Percentiles rank a stretch among this genome's conserved stretches.
phyloP scores from a whole-genome alignment of 2,797 vertebrate species.

The Acanthis flammea region DNA sequence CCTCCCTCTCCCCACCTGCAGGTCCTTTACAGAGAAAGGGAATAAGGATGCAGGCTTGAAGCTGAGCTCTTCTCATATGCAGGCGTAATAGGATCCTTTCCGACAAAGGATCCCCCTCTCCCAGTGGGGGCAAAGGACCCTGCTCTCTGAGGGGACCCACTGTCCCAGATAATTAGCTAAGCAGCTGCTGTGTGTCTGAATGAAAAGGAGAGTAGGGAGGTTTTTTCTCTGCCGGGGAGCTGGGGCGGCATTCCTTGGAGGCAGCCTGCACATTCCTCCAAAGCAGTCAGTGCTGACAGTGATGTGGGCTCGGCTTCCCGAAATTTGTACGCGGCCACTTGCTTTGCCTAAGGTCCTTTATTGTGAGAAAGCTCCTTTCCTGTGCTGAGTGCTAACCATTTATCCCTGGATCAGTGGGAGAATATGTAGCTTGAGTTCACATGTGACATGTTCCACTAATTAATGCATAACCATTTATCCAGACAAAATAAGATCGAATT shows the following conservation, averaged over 20 bases:
- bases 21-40: background rate
- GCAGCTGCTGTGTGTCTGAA: conserved; percentile 44
- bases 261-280: conserved; percentile 5
- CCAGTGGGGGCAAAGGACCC: background rate
- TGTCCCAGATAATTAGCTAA: conserved; percentile 33
- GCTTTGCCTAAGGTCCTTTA: background rate
- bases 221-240: background rate
- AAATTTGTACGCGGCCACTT: background rate
- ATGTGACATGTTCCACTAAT: background rate
- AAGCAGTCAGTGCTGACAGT: background rate
- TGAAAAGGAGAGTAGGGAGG: conserved; percentile 7
- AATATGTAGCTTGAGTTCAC: background rate
- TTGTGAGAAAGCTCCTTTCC: background rate
- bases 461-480: background rate
- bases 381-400: background rate
- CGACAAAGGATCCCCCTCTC: conserved; percentile 16
- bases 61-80: conserved; percentile 4
- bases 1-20: background rate
- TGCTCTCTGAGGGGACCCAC: background rate
- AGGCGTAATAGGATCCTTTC: conserved; percentile 11
- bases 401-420: background rate
- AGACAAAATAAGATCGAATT: background rate
- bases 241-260: background rate
- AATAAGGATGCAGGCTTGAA: background rate
- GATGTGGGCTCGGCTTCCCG: background rate